phyloP scores from a whole-genome alignment of 1,140 invertebrate species.

The Cyclargus thomasi region DNA sequence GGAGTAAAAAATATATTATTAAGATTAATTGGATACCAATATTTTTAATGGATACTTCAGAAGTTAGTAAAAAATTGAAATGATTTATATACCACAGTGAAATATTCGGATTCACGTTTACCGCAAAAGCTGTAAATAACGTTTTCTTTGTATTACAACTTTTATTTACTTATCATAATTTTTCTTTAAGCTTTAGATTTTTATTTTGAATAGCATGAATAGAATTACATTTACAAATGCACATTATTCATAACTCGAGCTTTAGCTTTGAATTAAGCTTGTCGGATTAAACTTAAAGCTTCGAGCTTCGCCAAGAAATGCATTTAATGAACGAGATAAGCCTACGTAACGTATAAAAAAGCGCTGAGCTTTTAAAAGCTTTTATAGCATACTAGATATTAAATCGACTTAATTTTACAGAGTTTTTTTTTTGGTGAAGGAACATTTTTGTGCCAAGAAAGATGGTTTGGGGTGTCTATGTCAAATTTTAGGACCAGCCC shows the following conservation, averaged over 20 bases:
- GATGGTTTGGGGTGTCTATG: too few relatives aligned
- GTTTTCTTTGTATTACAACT: background rate
- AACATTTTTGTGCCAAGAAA: too few relatives aligned
- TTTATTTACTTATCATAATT: background rate
- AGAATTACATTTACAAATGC: constrained; percentile 4
- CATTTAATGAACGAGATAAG: constrained; percentile 2
- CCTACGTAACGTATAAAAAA: background rate
- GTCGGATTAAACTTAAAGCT: constrained; percentile 2
- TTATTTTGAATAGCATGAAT: constrained; percentile 3
- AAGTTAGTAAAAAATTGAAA: too few relatives aligned
- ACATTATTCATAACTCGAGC: background rate
- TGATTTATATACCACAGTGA: background rate
- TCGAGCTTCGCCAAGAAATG: background rate
- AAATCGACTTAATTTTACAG: background rate
- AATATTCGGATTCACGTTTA: constrained; percentile 2
- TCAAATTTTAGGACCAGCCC: too few relatives aligned
- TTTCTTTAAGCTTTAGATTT: constrained; percentile 1
- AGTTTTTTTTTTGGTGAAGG: background rate
- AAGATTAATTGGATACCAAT: too few relatives aligned
- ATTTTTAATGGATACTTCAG: too few relatives aligned
- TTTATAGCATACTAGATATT: too few relatives aligned
- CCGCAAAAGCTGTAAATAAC: background rate
- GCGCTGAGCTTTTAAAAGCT: too few relatives aligned
- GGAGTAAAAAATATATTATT: too few relatives aligned
- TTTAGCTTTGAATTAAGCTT: constrained; percentile 1